These are phyloP conservation scores for Cinclus mexicanus DNA, from an alignment of 2,113 vertebrate genomes.

Conservation along the genomic window DNA sequence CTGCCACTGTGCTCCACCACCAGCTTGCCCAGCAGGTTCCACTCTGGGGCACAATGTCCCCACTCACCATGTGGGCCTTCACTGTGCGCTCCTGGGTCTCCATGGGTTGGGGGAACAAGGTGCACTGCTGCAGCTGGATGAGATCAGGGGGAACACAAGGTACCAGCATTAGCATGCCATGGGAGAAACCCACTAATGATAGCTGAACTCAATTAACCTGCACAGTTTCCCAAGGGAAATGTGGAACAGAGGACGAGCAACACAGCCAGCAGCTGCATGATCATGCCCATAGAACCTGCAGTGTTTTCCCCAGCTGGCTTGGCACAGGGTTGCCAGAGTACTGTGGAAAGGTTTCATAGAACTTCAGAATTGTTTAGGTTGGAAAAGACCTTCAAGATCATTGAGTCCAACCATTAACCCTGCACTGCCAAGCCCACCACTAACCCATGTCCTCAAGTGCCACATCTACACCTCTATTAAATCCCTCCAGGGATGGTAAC, in stretches of 20 bases:
- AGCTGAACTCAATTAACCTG: not conserved
- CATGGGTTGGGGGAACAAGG: not conserved
- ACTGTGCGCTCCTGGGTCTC: not conserved
- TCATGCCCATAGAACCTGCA: not conserved
- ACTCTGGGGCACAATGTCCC: not conserved
- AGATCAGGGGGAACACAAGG: not conserved
- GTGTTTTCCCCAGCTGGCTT: not conserved
- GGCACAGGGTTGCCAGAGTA: not conserved
- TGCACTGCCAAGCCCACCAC: too few species aligned
- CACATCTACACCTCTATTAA: too few species aligned
- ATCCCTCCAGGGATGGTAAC: too few species aligned
- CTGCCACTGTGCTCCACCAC: not conserved
- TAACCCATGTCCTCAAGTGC: too few species aligned
- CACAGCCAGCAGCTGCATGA: not conserved
- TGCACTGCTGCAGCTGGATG: not conserved
- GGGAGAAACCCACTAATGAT: not conserved
- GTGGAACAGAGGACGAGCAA: not conserved
- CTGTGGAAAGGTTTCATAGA: not conserved
- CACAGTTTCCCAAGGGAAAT: not conserved
- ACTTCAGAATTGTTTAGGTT: not conserved
- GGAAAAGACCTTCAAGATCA: not conserved
- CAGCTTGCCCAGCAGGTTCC: not conserved
- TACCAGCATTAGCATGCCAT: not conserved
- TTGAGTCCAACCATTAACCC: not conserved
- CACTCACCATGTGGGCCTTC: not conserved